Base-by-base conservation (phyloP, 2,797 vertebrate genomes). In the Pipistrellus pygmaeus region DNA sequence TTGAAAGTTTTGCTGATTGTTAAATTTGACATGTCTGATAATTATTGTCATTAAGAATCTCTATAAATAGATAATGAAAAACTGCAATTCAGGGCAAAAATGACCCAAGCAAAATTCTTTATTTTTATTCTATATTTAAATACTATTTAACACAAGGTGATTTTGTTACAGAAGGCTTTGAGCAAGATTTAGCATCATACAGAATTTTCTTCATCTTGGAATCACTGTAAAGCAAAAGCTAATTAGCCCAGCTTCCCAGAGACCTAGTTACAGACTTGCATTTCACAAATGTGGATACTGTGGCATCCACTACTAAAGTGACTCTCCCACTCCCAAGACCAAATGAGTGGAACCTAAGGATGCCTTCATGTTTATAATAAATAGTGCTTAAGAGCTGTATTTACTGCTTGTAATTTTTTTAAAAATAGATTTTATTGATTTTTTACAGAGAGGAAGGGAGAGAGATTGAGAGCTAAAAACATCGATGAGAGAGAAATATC, bases 71-170 rank as follows among this genome's bases (percentile, higher is more conserved):
- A 90, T 90, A 82, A 77, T 71, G 21, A 68, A 95, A 84, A 75
- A 25, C 35, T 91, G 21, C n/a, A 82, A 25, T 25, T 96, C 94
- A 97, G 96, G 93, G 80, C 89, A 98, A 97, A 96, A 96, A 86
- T 97, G 95, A 97, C 90, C 89, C 91, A 96, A 96, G 91, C 88
- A 95, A 97, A 96, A 89, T 97, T 96, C 5, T 53, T 84, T 88
- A 77, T 32, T 25, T 51, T 69, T 80, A 86, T 13, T 85, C 4
- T 15, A 14, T 68, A 88, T 76, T 69, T 53, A 92, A 80, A 60
- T 84, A 72, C 21, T 84, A 0, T 73, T 75, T 80, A 62, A 8
- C n/a, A 88, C 21, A 87, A 75, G 18, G 3, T 25, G 14, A 75
- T 66, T 91, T 66, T 77, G 18, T 5, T 60, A 53, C 13, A 55